These are phyloP conservation scores for Leptogaster cylindrica DNA, from an alignment of 2,888 invertebrate genomes.

Conservation along the genomic window DNA sequence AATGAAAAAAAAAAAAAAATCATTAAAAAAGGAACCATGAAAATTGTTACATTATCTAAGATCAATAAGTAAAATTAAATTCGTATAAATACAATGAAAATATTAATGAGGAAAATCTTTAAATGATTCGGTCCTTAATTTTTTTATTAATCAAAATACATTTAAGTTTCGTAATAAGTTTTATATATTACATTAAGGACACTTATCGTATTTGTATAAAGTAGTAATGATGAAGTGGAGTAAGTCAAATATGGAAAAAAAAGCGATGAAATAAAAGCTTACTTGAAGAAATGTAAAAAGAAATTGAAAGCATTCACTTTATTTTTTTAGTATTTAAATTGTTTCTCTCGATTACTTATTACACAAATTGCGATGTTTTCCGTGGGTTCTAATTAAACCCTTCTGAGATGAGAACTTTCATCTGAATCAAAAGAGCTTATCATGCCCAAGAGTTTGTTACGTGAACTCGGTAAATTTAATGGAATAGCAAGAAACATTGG, in stretches of 20 bases:
- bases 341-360: constrained; percentile 17
- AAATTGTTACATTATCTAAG: constrained; percentile 38
- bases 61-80: constrained; percentile 11
- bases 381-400: too few species aligned
- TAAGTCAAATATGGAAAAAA: constrained; percentile 12
- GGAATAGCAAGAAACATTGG: too few species aligned
- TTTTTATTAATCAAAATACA: constrained; percentile 45
- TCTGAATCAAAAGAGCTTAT: too few species aligned
- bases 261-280: constrained; percentile 23
- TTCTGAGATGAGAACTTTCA: too few species aligned
- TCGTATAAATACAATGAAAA: constrained; percentile 27
- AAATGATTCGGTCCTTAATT: constrained; percentile 33
- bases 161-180: constrained; percentile 45
- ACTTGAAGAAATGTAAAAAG: constrained; percentile 47
- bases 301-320: constrained; percentile 47
- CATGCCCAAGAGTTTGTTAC: too few species aligned
- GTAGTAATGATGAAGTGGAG: constrained; percentile 31
- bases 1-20: constrained; percentile 35
- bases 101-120: constrained; percentile 29
- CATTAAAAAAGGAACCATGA: constrained; percentile 33
- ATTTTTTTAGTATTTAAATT: constrained; percentile 45
- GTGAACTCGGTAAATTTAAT: too few species aligned
- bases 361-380: too few species aligned
- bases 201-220: constrained; percentile 29
- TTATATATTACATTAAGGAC: constrained; percentile 39